Evolutionary conservation across 2,888 invertebrate species (phyloP).

Genomic region (Luperina nickerlii): DNA sequence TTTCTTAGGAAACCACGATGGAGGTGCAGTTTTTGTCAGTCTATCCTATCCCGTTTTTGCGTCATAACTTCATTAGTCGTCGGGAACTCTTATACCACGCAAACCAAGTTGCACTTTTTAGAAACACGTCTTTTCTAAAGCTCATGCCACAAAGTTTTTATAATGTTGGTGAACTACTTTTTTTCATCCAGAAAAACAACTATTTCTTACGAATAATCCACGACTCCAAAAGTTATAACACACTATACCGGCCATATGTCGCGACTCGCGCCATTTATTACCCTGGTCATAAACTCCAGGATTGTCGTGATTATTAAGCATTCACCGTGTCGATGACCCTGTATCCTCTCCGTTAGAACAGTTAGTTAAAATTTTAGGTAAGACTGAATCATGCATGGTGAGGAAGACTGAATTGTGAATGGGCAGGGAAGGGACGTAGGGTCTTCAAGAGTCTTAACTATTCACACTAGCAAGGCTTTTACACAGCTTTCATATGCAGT

Average conservation of each 20-base stretch:
- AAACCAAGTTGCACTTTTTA: not conserved
- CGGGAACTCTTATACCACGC: not conserved
- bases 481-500: not conserved
- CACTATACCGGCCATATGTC: not conserved
- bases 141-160: not conserved
- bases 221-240: constrained; percentile 2
- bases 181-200: not conserved
- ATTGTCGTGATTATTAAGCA: constrained; percentile 31
- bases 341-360: constrained; percentile 5
- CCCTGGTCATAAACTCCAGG: constrained; percentile 27
- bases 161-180: not conserved
- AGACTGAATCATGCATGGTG: not conserved
- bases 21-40: not conserved
- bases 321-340: constrained; percentile 8
- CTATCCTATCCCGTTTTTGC: not conserved
- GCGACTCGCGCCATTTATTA: constrained; percentile 23
- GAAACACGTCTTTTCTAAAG: not conserved
- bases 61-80: not conserved
- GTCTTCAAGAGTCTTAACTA: not conserved
- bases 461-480: not conserved
- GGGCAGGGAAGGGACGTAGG: no score
- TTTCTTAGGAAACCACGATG: constrained; percentile 5
- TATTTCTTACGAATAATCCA: not conserved
- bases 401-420: not conserved
- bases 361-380: constrained; percentile 6